Evolutionary conservation across 2,797 vertebrate genomes (phyloP).

Genomic region (Neosalanx taihuensis): DNA sequence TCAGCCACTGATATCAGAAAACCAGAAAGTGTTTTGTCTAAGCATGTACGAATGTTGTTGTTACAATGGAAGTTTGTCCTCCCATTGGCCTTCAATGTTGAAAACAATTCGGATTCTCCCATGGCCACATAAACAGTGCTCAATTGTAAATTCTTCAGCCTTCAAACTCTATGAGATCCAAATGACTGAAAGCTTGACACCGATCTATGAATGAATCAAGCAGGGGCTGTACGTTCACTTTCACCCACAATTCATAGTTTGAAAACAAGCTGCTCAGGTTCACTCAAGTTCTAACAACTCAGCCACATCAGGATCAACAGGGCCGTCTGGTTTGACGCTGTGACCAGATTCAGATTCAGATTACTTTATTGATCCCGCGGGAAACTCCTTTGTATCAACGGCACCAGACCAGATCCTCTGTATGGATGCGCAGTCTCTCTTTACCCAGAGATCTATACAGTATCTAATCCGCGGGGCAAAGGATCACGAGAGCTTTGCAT

Average conservation of each 20-base stretch:
- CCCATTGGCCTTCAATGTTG: neutral
- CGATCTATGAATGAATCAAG: neutral
- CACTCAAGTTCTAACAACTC: neutral
- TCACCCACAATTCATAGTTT: no score
- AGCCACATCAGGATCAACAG: neutral
- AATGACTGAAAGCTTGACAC: neutral
- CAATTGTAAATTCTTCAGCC: neutral
- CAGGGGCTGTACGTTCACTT: neutral
- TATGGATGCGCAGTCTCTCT: neutral
- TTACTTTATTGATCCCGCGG: no score
- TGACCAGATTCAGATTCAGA: no score
- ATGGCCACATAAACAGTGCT: neutral
- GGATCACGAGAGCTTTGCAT: neutral
- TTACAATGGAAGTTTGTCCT: neutral
- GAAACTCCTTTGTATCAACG: no score
- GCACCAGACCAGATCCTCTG: neutral
- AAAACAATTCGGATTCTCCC: neutral
- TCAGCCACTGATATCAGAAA: neutral
- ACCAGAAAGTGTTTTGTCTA: neutral
- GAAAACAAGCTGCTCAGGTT: neutral
- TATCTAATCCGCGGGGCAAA: neutral
- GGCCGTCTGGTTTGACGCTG: neutral
- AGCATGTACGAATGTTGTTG: neutral
- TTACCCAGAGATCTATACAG: neutral
- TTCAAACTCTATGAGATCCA: neutral